Evolutionary conservation across 2,888 invertebrate genomes (phyloP).

Genomic region (Tetranychus truncatus): DNA sequence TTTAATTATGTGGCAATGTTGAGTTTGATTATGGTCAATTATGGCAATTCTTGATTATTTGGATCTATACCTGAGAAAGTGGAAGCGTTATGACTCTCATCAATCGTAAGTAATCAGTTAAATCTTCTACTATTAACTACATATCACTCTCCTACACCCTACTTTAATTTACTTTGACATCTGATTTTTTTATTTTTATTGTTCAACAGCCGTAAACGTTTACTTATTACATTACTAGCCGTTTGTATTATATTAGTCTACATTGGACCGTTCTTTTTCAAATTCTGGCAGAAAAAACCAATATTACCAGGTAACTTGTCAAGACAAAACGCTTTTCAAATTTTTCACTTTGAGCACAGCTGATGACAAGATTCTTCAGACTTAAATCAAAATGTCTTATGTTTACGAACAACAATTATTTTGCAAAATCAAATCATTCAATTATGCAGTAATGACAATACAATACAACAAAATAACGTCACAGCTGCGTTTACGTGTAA

Average conservation of each 20-base stretch:
- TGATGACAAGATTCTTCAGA: too few relatives aligned
- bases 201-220: slow-evolving; percentile 23
- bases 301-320: not conserved
- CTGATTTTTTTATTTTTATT: slow-evolving; percentile 1
- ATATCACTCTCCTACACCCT: not conserved
- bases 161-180: not conserved
- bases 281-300: slow-evolving; percentile 35
- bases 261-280: slow-evolving; percentile 45
- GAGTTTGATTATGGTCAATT: not conserved
- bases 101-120: slow-evolving; percentile 17
- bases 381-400: too few relatives aligned
- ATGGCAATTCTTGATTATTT: slow-evolving; percentile 17
- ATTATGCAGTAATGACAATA: too few relatives aligned
- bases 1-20: not conserved
- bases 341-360: too few relatives aligned
- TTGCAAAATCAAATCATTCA: too few relatives aligned
- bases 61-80: slow-evolving; percentile 18
- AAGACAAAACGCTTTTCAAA: too few relatives aligned
- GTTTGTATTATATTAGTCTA: slow-evolving; percentile 40
- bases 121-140: slow-evolving; percentile 1
- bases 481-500: too few relatives aligned
- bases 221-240: slow-evolving; percentile 23
- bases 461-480: too few relatives aligned
- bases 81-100: slow-evolving; percentile 20
- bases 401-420: too few relatives aligned